Evolutionary conservation across 2,888 invertebrate genomes (phyloP), one percentile per base, ranked within the genome.

Genomic region (Spialia ferax): DNA sequence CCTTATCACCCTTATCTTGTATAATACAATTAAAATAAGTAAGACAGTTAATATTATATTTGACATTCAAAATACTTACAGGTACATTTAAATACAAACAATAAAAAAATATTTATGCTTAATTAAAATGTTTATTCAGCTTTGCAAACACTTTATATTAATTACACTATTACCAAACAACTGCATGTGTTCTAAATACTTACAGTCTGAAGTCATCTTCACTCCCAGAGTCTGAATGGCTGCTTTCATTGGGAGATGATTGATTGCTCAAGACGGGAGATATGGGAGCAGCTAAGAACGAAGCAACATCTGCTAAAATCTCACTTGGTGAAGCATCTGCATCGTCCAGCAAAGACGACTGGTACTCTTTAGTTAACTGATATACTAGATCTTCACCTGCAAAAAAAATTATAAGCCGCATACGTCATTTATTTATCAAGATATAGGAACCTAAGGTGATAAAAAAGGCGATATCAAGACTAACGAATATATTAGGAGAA

Each of bases 201-300:
- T 79, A 93, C 93, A 88, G 93, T 76, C 91, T 93, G 32, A 86
- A 89, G 72, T 93, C 93, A 89, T 93, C 93, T 72, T 93, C 93
- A 81, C 93, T 93, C 38, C 93, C 87, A 18, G 93, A 93, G 77
- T 93, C 93, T 2, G 91, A 91, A 69, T 78, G 87, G 71, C 92
- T 89, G 72, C 88, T 92, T 59, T 85, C 84, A 72, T 85, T 86
- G 11, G 85, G 82, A 13, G 91, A 91, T 23, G 91, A 91, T 69
- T 90, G 89, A 22, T 84, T 78, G 70, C 91, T 92, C 59, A 84
- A 69, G 11, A 82, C 77, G 13, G 93, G 92, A 56, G 93, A 92
- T 77, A 89, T 84, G 0, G 89, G 87, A 13, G 91, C 87, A 26
- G 90, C 80, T 54, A 93, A 71, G 22, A 84, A 70, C 13, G 91